Base-by-base conservation (phyloP, 2,113 vertebrate species). In the Piprites chloris region DNA sequence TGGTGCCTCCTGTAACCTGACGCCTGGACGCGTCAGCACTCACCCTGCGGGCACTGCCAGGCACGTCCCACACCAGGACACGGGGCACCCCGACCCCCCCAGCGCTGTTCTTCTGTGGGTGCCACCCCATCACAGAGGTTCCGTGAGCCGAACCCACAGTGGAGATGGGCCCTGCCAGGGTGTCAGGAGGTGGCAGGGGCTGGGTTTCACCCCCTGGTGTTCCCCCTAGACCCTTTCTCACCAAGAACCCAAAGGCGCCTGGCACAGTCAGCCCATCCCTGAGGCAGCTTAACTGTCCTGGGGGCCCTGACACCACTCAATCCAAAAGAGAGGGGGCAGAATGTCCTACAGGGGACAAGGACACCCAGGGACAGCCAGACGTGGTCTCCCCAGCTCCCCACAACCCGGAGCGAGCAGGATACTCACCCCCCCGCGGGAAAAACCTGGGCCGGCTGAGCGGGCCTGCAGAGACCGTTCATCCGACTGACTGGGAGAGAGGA, bases 351-450 rank as follows among this genome's bases (percentile, higher is more conserved):
- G 9, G 12, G 52, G 32, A 71, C 6, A 32, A 37, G 50, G 59
- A 41, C 13, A 20, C n/a, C 24, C 9, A 3, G 55, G 24, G 44
- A 53, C 42, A 79, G 9, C 18, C 30, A 63, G 49, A 62, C 33
- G 20, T 5, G 5, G 39, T 52, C n/a, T 18, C 71, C 24, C 53
- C 21, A 4, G 6, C 58, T 37, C 42, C 14, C 42, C 14, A 68
- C 33, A 59, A 59, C 33, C 14, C 18, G 30, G 68, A 85, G 58
- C 30, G 7, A 88, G 77, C 14, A 23, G 46, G 53, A 88, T 95
- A 97, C 97, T 97, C 95, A 97, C 97, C 96, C 95, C 94, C 91
- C 91, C 85, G 92, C 85, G 71, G 96, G 92, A 92, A 96, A 97
- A 93, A 80, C 68, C 95, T 94, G 83, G 95, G 89, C 96, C 89